phyloP scores from a whole-genome alignment of 2,797 vertebrate species.

The Thamnophis elegans region DNA sequence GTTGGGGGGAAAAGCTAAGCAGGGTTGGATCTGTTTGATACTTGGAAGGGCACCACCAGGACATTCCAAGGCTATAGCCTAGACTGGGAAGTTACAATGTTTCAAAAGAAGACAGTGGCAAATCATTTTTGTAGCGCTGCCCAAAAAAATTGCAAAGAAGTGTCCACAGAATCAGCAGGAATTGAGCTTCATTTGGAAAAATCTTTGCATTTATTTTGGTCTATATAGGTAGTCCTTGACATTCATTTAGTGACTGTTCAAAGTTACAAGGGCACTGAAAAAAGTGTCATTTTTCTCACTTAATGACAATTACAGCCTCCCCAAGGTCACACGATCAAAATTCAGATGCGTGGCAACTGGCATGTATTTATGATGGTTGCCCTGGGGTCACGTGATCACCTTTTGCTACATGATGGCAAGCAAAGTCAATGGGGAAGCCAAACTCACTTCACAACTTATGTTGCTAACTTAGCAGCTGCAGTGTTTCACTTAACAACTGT shows the following conservation, averaged over 20 bases:
- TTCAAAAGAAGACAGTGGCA: not conserved
- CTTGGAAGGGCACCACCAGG: not conserved
- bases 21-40: not conserved
- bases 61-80: not conserved
- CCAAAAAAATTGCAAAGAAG: not conserved
- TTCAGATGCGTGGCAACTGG: not conserved
- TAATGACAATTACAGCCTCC: not conserved
- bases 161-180: not conserved
- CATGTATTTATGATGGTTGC: not conserved
- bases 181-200: not conserved
- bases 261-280: not conserved
- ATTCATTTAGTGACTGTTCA: not conserved
- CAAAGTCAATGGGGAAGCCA: not conserved
- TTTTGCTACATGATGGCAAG: not conserved
- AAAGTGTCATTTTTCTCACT: not conserved
- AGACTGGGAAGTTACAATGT: not conserved
- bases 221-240: not conserved
- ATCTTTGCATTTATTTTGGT: not conserved
- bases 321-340: not conserved
- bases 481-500: not conserved
- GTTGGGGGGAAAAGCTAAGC: not conserved
- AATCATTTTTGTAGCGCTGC: not conserved
- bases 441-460: not conserved
- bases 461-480: not conserved
- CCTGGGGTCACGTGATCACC: not conserved